phyloP scores from a whole-genome alignment of 35 echinoderm and acorn worm species.

The Lytechinus variegatus region DNA sequence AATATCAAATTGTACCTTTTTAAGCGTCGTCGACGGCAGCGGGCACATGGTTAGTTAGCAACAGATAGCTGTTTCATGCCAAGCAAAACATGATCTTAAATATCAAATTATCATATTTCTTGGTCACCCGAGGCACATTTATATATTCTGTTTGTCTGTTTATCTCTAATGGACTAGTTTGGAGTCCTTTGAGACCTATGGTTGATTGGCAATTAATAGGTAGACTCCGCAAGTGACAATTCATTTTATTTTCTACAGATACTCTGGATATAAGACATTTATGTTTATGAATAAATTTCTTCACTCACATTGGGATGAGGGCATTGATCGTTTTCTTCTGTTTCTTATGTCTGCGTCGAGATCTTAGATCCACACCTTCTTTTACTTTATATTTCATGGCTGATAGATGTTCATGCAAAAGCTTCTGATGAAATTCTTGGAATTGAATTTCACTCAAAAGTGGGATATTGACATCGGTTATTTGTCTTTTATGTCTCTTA shows the following conservation, averaged over 20 bases:
- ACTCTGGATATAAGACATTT: not conserved
- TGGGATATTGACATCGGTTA: no score
- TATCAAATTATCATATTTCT: not conserved
- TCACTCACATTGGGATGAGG: not conserved
- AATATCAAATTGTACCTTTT: constrained; percentile 1
- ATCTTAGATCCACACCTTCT: no score
- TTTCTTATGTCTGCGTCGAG: not conserved
- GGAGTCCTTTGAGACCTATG: not conserved
- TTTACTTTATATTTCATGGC: no score
- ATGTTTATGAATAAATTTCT: not conserved
- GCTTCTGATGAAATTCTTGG: no score
- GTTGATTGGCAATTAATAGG: not conserved
- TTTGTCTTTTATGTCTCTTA: no score
- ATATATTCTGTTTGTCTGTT: not conserved
- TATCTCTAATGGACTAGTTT: not conserved
- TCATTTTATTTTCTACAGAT: not conserved
- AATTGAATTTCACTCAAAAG: no score
- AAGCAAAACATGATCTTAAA: not conserved
- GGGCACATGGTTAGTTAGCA: not conserved
- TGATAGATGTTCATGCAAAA: no score
- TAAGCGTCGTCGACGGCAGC: not conserved
- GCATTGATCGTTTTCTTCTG: not conserved
- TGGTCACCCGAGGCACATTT: not conserved
- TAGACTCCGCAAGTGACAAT: not conserved
- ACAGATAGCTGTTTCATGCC: not conserved